Evolutionary conservation across 2,888 invertebrate genomes (phyloP).

Genomic region (Drosophila tripunctata): DNA sequence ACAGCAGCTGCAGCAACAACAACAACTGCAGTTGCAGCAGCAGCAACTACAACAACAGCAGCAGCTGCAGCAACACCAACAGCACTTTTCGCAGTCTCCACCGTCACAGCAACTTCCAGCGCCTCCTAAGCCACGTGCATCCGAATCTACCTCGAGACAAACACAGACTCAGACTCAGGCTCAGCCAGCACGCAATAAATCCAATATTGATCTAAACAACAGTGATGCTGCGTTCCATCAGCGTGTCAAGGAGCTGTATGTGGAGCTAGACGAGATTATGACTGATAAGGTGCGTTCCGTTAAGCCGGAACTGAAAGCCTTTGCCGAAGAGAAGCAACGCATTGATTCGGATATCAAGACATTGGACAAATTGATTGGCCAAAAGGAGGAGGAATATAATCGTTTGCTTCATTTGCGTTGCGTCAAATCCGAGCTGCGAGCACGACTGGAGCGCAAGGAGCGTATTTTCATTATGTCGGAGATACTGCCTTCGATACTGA

Average conservation of each 20-base stretch:
- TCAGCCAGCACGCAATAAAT: slow-evolving; percentile 16
- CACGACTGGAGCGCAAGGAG: slow-evolving; percentile 89
- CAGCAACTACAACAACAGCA: neutral
- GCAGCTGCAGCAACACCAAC: slow-evolving; percentile 3
- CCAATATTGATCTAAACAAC: slow-evolving; percentile 48
- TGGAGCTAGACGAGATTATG: slow-evolving; percentile 65
- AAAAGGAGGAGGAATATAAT: slow-evolving; percentile 95
- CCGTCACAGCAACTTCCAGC: neutral
- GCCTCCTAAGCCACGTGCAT: slow-evolving; percentile 3
- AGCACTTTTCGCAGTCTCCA: slow-evolving; percentile 4
- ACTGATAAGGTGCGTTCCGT: slow-evolving; percentile 85
- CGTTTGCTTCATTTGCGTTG: slow-evolving; percentile 92
- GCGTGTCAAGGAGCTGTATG: slow-evolving; percentile 69
- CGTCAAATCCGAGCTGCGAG: slow-evolving; percentile 92
- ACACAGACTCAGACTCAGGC: slow-evolving; percentile 19
- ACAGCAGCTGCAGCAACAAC: slow-evolving; percentile 1
- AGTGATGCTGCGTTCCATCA: slow-evolving; percentile 72
- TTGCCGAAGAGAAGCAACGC: slow-evolving; percentile 88
- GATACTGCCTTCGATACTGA: slow-evolving; percentile 58
- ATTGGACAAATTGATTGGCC: slow-evolving; percentile 89
- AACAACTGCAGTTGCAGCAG: neutral
- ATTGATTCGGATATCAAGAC: slow-evolving; percentile 88
- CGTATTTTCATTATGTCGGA: slow-evolving; percentile 85
- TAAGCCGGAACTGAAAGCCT: slow-evolving; percentile 86
- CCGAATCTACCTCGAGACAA: slow-evolving; percentile 23